Evolutionary conservation across 2,797 vertebrate species (phyloP).

Genomic region (Pogonophryne albipinna): DNA sequence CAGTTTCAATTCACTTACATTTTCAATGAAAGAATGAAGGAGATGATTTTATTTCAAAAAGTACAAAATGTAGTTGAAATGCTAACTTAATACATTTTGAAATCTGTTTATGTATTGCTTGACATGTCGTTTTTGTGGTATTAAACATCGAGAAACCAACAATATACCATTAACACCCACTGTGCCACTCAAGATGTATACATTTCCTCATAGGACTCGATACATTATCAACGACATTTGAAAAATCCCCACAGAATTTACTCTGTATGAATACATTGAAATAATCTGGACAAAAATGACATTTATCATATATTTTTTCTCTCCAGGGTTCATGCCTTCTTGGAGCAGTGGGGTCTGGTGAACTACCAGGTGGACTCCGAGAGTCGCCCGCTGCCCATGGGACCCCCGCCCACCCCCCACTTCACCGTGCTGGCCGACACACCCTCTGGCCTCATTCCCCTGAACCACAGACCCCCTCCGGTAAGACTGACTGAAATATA

Average conservation of each 20-base stretch:
- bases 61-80: no score
- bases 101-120: no score
- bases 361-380: slow-evolving; percentile 98
- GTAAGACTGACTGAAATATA: slow-evolving; percentile 69
- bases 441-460: slow-evolving; percentile 93
- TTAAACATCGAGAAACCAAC: no score
- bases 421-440: slow-evolving; percentile 97
- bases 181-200: no score
- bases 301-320: not conserved
- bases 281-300: not conserved
- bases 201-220: no score
- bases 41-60: no score
- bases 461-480: slow-evolving; percentile 94
- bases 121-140: no score
- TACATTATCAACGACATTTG: no score
- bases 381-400: slow-evolving; percentile 96
- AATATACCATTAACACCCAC: no score
- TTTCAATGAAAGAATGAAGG: no score
- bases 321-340: slow-evolving; percentile 93
- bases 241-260: not conserved
- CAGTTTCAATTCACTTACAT: no score
- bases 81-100: no score
- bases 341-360: slow-evolving; percentile 98
- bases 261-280: not conserved
- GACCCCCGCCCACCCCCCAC: slow-evolving; percentile 96